These are phyloP conservation scores for Sus cebifrons DNA, from an alignment of 2,797 vertebrate genomes.

Conservation along the genomic window DNA sequence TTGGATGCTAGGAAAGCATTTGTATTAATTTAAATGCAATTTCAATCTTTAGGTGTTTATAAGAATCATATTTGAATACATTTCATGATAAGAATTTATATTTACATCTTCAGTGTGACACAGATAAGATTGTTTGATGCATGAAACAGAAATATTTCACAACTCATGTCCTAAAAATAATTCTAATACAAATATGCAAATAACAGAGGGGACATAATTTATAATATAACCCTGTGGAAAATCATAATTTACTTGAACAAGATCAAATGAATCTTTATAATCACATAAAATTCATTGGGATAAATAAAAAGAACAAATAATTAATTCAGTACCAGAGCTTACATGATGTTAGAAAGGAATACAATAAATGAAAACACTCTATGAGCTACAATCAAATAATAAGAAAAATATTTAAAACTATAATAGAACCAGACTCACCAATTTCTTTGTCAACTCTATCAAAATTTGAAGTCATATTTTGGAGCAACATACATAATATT, in stretches of 20 bases:
- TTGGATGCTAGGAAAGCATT: conserved; percentile 59
- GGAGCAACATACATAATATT: background rate
- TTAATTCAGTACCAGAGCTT: conserved; percentile 71
- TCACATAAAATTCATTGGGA: conserved; percentile 65
- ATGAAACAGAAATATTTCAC: conserved; percentile 80
- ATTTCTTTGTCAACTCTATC: conserved; percentile 27
- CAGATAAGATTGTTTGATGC: conserved; percentile 79
- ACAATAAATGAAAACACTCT: conserved; percentile 59
- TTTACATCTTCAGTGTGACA: conserved; percentile 73
- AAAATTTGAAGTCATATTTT: background rate
- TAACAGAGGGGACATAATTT: conserved; percentile 73
- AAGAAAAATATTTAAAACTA: conserved; percentile 62
- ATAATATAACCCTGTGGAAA: conserved; percentile 82
- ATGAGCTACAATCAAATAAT: conserved; percentile 31
- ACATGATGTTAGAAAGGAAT: conserved; percentile 69
- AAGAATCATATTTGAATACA: conserved; percentile 71
- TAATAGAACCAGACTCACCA: background rate
- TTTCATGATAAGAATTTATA: conserved; percentile 74
- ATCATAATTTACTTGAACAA: conserved; percentile 81
- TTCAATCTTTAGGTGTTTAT: conserved; percentile 74
- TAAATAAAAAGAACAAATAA: conserved; percentile 78
- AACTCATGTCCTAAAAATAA: conserved; percentile 76
- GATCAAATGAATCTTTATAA: conserved; percentile 81
- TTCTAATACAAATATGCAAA: conserved; percentile 83
- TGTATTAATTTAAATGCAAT: conserved; percentile 73